Evolutionary conservation across 2,113 vertebrate genomes (phyloP).

Genomic region (Limanda limanda): DNA sequence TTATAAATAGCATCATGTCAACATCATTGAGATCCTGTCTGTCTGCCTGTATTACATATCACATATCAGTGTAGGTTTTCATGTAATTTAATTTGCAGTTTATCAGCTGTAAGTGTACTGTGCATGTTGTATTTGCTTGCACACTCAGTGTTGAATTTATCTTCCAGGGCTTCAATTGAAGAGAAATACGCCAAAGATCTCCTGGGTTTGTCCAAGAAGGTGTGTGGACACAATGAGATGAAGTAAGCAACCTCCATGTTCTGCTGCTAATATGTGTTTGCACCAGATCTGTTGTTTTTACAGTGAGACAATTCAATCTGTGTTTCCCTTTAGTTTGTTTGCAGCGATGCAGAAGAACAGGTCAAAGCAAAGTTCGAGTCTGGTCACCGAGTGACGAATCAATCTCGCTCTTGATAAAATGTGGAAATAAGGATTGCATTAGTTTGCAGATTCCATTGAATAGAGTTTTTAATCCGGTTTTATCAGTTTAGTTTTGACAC

Average conservation of each 20-base stretch:
- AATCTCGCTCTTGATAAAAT: neutral
- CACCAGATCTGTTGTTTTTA: too few species aligned
- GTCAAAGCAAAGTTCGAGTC: neutral
- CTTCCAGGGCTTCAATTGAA: slow-evolving; percentile 90
- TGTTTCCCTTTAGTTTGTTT: neutral
- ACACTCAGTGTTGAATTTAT: neutral
- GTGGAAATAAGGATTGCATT: neutral
- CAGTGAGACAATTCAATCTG: too few species aligned
- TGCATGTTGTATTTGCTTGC: neutral
- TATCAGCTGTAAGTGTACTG: too few species aligned
- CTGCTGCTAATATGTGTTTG: neutral
- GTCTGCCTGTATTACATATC: too few species aligned
- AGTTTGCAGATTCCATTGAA: neutral
- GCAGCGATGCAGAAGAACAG: neutral
- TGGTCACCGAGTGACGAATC: neutral
- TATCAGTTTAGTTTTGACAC: neutral
- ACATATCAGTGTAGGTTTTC: neutral
- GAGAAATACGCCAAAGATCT: slow-evolving; percentile 97
- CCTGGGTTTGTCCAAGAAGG: slow-evolving; percentile 89
- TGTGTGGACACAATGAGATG: slow-evolving; percentile 92
- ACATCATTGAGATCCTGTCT: too few species aligned
- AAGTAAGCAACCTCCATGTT: slow-evolving; percentile 84
- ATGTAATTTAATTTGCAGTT: slow-evolving; percentile 1
- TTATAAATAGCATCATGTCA: too few species aligned
- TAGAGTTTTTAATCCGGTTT: neutral